These are phyloP conservation scores for Nesogale talazaci DNA, from an alignment of 2,113 vertebrate genomes.

Conservation along the genomic window DNA sequence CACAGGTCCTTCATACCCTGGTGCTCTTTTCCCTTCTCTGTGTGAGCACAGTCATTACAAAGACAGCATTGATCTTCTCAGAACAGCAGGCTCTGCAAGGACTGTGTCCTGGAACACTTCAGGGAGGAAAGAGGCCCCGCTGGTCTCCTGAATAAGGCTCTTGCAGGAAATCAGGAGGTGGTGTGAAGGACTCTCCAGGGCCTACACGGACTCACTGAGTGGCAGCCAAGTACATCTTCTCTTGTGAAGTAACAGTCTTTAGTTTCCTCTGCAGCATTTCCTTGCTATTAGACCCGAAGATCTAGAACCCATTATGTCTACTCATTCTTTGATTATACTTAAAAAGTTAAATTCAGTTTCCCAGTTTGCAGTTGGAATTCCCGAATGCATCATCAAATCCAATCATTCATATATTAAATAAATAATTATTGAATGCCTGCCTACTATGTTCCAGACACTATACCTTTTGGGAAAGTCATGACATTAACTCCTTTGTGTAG, in stretches of 20 bases:
- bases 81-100: background rate
- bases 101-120: background rate
- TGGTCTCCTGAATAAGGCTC: background rate
- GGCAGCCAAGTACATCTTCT: background rate
- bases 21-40: background rate
- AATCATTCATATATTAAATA: slow-evolving; percentile 45
- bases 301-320: background rate
- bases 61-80: background rate
- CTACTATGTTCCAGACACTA: background rate
- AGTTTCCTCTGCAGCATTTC: background rate
- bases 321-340: background rate
- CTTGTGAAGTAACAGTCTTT: background rate
- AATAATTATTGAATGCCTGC: background rate
- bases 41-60: background rate
- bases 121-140: background rate
- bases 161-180: slow-evolving; percentile 14
- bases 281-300: background rate
- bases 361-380: slow-evolving; percentile 33
- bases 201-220: background rate
- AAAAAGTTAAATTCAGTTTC: slow-evolving; percentile 23
- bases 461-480: slow-evolving; percentile 10
- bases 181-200: background rate
- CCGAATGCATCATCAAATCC: background rate
- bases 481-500: background rate
- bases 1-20: background rate